phyloP scores from a whole-genome alignment of 2,113 vertebrate genomes.

The Macquaria australasica region DNA sequence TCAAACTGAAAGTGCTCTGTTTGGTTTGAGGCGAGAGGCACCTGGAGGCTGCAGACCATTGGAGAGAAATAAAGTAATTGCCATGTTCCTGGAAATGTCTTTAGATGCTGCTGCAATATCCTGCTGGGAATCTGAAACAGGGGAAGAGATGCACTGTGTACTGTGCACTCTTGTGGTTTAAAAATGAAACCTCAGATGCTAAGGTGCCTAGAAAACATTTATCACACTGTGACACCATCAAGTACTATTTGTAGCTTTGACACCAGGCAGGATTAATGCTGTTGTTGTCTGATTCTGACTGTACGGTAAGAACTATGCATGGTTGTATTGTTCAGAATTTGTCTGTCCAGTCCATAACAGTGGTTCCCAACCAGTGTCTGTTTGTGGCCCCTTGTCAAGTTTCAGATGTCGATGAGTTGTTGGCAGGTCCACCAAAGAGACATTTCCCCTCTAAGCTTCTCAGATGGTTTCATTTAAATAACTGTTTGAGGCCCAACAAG shows the following conservation, averaged over 20 bases:
- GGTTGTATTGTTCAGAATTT: not conserved
- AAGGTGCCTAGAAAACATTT: not conserved
- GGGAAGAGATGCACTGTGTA: not conserved
- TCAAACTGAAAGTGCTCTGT: slow-evolving; percentile 19
- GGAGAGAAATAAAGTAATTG: not conserved
- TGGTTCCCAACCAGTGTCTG: not conserved
- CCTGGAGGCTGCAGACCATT: not conserved
- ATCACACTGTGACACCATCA: not conserved
- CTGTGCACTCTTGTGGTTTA: not conserved
- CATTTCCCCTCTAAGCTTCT: not conserved
- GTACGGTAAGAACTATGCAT: not conserved
- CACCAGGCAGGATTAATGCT: not conserved
- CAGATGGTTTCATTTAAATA: not conserved
- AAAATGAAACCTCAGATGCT: not conserved
- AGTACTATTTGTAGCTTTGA: not conserved
- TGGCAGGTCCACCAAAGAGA: not conserved
- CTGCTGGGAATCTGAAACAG: slow-evolving; percentile 6
- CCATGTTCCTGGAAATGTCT: slow-evolving; percentile 21
- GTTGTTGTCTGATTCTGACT: not conserved
- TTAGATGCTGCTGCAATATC: slow-evolving; percentile 2
- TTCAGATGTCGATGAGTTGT: not conserved
- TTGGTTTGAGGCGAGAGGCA: not conserved
- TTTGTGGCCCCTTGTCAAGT: no score
- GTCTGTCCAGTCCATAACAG: not conserved
- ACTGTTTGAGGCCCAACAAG: not conserved